Evolutionary conservation across 64 coral and sea anemone species (phyloP).

Genomic region (Actinia tenebrosa): DNA sequence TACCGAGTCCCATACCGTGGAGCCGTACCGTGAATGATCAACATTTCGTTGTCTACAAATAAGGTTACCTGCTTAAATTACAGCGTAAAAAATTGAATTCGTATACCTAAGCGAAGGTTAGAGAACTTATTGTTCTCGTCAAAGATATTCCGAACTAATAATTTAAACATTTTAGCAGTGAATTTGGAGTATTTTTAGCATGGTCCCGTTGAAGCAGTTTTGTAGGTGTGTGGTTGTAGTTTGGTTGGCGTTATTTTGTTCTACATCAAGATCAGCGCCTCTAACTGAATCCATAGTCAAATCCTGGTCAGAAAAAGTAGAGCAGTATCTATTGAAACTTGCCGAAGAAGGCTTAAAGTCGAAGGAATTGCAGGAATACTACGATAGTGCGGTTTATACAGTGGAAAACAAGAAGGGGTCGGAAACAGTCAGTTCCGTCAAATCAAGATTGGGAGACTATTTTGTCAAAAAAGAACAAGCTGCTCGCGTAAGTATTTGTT

Average conservation of each 20-base stretch:
- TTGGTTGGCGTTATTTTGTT: background rate
- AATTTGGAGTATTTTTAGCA: background rate
- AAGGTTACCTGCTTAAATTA: background rate
- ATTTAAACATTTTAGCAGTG: background rate
- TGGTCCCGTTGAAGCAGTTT: background rate
- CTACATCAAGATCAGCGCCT: background rate
- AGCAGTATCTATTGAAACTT: constrained; percentile 77
- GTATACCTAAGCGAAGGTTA: background rate
- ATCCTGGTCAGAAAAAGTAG: constrained; percentile 74
- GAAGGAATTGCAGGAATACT: constrained; percentile 71
- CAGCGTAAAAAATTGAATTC: background rate
- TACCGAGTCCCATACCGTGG: background rate
- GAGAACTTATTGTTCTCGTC: background rate
- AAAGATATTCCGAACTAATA: background rate
- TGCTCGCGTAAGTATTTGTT: constrained; percentile 44
- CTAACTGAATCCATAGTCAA: constrained; percentile 49
- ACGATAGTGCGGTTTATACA: constrained; percentile 80
- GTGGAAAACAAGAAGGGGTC: constrained; percentile 77
- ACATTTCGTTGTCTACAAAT: background rate
- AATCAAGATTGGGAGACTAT: constrained; percentile 82
- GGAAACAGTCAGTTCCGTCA: constrained; percentile 75
- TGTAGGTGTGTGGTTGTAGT: constrained; percentile 8
- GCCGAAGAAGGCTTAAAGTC: constrained; percentile 91
- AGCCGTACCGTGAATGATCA: background rate
- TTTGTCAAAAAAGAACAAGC: constrained; percentile 94